Conservation (phyloP, 2,113 vertebrate species). For the Acanthisitta chloris region DNA sequence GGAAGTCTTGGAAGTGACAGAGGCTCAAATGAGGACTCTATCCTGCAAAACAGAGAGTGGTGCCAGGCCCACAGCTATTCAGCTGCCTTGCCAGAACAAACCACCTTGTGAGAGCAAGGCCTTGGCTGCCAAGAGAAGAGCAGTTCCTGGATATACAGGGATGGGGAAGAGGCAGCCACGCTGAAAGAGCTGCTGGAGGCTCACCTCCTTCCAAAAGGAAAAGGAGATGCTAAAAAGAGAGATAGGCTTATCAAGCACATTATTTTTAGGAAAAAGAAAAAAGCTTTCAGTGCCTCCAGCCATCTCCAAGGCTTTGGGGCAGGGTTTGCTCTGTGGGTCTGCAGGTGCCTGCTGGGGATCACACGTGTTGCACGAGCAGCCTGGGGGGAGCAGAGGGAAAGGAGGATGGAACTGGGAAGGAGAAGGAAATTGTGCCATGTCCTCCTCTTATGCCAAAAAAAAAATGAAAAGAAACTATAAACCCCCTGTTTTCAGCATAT, state of each 20-base stretch:
- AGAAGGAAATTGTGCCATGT: background rate
- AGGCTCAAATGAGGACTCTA: constrained; percentile 15
- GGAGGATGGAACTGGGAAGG: background rate
- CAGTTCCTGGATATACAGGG: background rate
- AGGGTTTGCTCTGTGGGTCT: background rate
- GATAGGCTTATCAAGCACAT: rapidly evolving
- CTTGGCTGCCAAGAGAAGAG: constrained; percentile 36
- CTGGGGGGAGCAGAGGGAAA: background rate
- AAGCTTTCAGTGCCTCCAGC: background rate
- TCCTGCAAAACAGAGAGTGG: background rate
- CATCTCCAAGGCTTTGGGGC: background rate
- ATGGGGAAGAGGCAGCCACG: background rate
- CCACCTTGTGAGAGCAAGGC: background rate
- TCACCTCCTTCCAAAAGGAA: background rate
- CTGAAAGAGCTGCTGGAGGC: background rate
- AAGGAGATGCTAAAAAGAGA: rapidly evolving
- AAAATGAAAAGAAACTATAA: constrained; percentile 50
- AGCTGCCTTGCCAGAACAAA: constrained; percentile 1
- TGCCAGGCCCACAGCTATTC: constrained; percentile 3
- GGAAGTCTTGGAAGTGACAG: background rate
- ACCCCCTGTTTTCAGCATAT: constrained; percentile 65
- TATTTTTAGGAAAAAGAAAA: background rate
- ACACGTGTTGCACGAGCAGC: background rate
- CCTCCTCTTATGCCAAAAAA: constrained; percentile 47
- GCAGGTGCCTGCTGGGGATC: background rate